phyloP scores from a whole-genome alignment of 2,113 vertebrate species.

The Caranx ignobilis region DNA sequence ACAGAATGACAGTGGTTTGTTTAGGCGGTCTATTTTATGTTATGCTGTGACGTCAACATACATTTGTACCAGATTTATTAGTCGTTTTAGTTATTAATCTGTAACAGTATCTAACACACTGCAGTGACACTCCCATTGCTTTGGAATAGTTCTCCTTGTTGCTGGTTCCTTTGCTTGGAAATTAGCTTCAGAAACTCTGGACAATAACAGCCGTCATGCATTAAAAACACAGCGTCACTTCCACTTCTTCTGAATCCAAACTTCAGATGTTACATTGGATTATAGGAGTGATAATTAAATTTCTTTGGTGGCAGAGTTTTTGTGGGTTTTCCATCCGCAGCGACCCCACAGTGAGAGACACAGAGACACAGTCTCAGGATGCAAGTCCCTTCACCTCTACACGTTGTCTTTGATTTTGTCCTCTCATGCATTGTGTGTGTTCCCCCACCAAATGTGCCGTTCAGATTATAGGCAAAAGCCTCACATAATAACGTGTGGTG shows the following conservation, averaged over 20 bases:
- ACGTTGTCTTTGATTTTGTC: constrained; percentile 60
- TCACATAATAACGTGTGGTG: constrained; percentile 70
- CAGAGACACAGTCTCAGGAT: constrained; percentile 29
- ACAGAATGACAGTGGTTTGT: no score
- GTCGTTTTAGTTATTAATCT: constrained; percentile 1
- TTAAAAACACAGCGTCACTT: constrained; percentile 18
- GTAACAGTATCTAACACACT: neutral
- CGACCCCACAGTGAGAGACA: constrained; percentile 50
- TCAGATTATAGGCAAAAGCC: constrained; percentile 70
- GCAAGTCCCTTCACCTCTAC: constrained; percentile 44
- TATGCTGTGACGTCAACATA: constrained; percentile 3
- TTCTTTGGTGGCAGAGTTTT: constrained; percentile 42
- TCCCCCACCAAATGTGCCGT: constrained; percentile 60
- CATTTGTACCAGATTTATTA: neutral
- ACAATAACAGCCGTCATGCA: constrained; percentile 1
- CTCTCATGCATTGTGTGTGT: constrained; percentile 71
- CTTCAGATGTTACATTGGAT: constrained; percentile 38
- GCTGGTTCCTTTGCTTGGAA: neutral
- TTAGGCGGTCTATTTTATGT: neutral
- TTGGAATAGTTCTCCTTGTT: neutral
- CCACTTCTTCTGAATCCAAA: constrained; percentile 10
- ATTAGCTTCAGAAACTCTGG: neutral
- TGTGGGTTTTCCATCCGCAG: constrained; percentile 44
- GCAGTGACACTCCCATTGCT: neutral
- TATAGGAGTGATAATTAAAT: constrained; percentile 52